Evolutionary conservation across 2,113 vertebrate genomes (phyloP), one percentile per base, ranked within the genome.

Genomic region (Callipepla californica): DNA sequence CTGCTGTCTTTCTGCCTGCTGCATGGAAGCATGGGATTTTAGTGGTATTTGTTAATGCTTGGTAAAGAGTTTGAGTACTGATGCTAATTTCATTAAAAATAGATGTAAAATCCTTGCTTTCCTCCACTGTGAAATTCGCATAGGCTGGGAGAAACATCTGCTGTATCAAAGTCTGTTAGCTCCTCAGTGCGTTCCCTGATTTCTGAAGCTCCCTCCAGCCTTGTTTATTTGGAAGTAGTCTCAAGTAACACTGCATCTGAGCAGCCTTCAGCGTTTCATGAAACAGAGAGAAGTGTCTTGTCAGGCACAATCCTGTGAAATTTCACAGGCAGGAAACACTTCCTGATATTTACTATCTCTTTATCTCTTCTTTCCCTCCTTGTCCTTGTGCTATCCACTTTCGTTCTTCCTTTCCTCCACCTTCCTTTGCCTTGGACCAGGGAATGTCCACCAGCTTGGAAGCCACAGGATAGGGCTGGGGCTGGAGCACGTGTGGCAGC

Each of bases 121-220:
- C 85, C 77, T 45, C 32, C 13, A 1, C 32, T 47, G 47, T 72
- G 40, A 50, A 80, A 74, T 88, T 72, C 13, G 1, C 69, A 18
- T 42, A 45, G 7, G 8, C 21, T 61, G 1, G 1, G 62, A 90
- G 48, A 84, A 93, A 34, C n/a, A 76, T 80, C 57, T 80, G 51
- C 58, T 16, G 26, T 23, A 63, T 85, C 50, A 23, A 82, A 91
- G 73, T 84, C 66, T 38, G 0, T 65, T 83, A 68, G 65, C 22
- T 90, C 59, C 47, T 80, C 62, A 34, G 15, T 20, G 25, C 51
- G 57, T 84, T 78, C 44, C 19, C 38, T 68, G 62, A 23, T 76
- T 40, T 83, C 69, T 79, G 86, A 86, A 87, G 89, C 26, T 76
- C 70, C 47, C 30, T 86, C 63, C 34, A 77, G 76, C 50, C 47